Evolutionary conservation across 2,888 invertebrate species (phyloP).

Genomic region (Apodemia mormo): DNA sequence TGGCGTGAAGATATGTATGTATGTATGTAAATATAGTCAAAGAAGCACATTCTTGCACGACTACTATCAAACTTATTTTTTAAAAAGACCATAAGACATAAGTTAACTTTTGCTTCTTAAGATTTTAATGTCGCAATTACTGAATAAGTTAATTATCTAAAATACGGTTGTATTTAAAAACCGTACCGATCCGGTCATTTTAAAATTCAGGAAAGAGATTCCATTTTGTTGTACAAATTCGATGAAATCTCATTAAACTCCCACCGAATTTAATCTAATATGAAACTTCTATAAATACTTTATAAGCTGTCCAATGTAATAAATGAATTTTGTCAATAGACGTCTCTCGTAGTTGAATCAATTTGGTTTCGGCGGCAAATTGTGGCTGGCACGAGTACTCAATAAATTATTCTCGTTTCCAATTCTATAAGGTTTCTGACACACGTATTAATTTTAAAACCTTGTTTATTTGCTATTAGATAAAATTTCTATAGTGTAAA

Average conservation of each 20-base stretch:
- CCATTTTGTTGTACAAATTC: neutral
- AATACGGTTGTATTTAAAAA: too few relatives aligned
- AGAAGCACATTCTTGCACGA: too few relatives aligned
- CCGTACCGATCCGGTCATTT: too few relatives aligned
- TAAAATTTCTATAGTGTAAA: too few relatives aligned
- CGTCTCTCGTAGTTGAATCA: constrained; percentile 21
- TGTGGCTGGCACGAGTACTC: constrained; percentile 11
- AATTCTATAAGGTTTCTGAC: constrained; percentile 2
- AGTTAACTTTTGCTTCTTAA: too few relatives aligned
- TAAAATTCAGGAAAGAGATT: neutral
- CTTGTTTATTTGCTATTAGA: too few relatives aligned
- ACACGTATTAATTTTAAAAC: neutral
- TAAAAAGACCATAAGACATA: too few relatives aligned
- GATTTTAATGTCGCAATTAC: too few relatives aligned
- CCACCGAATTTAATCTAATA: constrained; percentile 13
- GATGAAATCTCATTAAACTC: constrained; percentile 7
- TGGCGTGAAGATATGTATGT: too few relatives aligned
- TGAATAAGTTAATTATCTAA: too few relatives aligned
- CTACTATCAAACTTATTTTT: too few relatives aligned
- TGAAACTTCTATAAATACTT: constrained; percentile 21
- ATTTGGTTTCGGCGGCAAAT: constrained; percentile 15
- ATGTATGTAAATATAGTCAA: too few relatives aligned
- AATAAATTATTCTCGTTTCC: constrained; percentile 17
- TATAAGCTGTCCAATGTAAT: constrained; percentile 23
- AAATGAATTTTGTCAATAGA: constrained; percentile 25